A percentile compares a stretch with the other conserved stretches of the same genome.
These are phyloP conservation scores for Gobiocypris rarus DNA, from an alignment of 2,113 vertebrate genomes.

Conservation along the genomic window DNA sequence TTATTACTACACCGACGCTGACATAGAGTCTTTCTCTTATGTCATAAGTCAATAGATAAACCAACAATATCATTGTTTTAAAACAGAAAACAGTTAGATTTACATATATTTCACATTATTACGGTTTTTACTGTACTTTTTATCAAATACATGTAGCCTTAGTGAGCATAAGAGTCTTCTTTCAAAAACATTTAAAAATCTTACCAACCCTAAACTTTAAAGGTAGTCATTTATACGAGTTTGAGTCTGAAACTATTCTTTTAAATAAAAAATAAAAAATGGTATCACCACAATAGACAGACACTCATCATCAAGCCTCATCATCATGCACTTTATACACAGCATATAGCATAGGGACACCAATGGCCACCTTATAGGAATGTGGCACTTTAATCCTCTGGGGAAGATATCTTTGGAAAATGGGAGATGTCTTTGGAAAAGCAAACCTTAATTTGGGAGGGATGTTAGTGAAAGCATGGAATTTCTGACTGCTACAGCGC, in stretches of 20 bases:
- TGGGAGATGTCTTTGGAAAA: background rate
- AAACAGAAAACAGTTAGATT: background rate
- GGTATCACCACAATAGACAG: background rate
- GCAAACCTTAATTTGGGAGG: background rate
- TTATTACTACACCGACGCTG: no score
- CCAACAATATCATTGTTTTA: no score
- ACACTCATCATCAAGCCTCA: background rate
- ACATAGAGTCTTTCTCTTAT: no score
- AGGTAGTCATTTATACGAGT: background rate
- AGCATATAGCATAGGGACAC: background rate
- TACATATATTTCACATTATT: background rate
- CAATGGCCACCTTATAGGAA: background rate
- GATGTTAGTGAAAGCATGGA: constrained; percentile 5
- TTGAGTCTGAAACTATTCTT: background rate
- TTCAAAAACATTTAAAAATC: no score
- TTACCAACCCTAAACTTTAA: no score
- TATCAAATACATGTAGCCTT: background rate
- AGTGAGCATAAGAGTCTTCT: no score
- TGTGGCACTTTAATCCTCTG: background rate
- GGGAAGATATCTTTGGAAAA: background rate
- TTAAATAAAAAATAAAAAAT: background rate
- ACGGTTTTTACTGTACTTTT: background rate
- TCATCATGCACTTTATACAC: background rate
- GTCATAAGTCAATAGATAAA: no score
- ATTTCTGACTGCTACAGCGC: background rate